phyloP scores from a whole-genome alignment of 2,888 invertebrate genomes.

The Kryphioiulus occultus region DNA sequence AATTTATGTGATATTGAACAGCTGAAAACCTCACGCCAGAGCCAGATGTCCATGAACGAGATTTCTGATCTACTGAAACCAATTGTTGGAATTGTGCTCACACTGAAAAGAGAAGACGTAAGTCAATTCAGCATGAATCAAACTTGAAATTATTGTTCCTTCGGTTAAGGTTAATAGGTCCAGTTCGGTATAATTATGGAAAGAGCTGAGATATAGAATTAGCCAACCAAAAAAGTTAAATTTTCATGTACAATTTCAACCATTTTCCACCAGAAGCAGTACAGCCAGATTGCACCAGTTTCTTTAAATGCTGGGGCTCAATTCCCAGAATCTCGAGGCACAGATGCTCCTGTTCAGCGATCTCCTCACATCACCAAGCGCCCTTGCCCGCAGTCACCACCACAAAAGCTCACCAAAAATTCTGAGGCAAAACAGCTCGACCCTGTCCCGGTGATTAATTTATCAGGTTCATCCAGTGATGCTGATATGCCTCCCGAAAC shows the following conservation, averaged over 20 bases:
- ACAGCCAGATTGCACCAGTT: background rate
- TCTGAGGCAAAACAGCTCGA: background rate
- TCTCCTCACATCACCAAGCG: background rate
- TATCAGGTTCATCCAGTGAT: background rate
- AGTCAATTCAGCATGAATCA: no score
- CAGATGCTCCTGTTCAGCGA: no score
- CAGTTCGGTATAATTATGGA: no score
- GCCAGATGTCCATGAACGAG: conserved; percentile 37
- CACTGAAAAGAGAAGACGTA: conserved; percentile 35
- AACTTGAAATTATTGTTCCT: no score
- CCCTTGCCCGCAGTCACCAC: background rate
- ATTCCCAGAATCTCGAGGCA: background rate
- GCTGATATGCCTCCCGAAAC: background rate
- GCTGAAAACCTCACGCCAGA: conserved; percentile 50
- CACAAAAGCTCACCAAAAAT: background rate
- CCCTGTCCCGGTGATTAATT: background rate
- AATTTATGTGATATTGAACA: conserved; percentile 41
- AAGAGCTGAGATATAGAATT: no score
- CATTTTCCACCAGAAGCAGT: background rate
- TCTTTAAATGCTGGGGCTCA: background rate
- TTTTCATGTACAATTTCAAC: background rate
- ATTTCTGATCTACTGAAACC: conserved; percentile 41
- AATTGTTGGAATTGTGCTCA: conserved; percentile 41
- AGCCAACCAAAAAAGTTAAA: no score
- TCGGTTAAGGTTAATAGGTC: no score